phyloP scores from a whole-genome alignment of 2,888 invertebrate genomes.

The Thyatira batis region DNA sequence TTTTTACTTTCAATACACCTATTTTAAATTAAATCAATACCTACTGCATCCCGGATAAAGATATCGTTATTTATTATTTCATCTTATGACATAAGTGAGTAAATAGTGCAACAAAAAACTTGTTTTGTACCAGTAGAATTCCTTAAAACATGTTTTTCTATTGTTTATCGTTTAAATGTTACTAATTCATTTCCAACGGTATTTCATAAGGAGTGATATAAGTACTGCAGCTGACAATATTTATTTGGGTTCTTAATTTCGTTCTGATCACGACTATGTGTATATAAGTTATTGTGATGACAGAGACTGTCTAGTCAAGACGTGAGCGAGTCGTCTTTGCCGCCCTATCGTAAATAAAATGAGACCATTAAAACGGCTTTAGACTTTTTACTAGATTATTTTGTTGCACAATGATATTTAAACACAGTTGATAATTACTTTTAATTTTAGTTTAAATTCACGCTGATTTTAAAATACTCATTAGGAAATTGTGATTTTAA shows the following conservation, averaged over 20 bases:
- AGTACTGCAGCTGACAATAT: background rate
- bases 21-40: no score
- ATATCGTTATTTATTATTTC: no score
- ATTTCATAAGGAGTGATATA: background rate
- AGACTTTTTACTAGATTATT: background rate
- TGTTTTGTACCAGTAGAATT: no score
- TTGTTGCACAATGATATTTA: background rate
- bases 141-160: no score
- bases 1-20: no score
- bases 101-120: no score
- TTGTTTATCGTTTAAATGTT: no score
- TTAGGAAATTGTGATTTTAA: conserved; percentile 1
- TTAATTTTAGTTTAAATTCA: conserved; percentile 4
- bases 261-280: conserved; percentile 2
- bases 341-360: conserved; percentile 16
- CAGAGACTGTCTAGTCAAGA: conserved; percentile 38
- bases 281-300: conserved; percentile 32
- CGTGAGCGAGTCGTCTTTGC: conserved; percentile 31
- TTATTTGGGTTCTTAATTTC: conserved; percentile 12
- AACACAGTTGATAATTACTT: conserved; percentile 2
- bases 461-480: conserved; percentile 6
- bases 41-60: no score
- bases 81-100: no score
- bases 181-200: background rate
- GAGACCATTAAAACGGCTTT: conserved; percentile 8